These are phyloP conservation scores for Trematocara marginatum DNA, from an alignment of 2,113 vertebrate genomes.

Conservation along the genomic window DNA sequence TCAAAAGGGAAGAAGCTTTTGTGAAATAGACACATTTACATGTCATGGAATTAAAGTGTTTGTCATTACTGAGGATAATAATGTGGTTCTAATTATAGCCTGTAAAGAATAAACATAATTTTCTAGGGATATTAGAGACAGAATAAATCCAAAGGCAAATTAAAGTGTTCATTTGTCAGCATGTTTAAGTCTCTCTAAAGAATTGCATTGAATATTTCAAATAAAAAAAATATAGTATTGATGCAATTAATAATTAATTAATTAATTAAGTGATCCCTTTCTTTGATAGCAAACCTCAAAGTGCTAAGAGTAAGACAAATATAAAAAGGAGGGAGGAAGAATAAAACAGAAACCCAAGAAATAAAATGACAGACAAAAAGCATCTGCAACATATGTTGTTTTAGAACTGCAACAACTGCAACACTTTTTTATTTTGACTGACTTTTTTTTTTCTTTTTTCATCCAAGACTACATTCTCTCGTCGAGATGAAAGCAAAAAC, in stretches of 20 bases:
- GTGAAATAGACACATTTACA: neutral
- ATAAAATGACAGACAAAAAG: neutral
- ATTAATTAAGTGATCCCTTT: neutral
- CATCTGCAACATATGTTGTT: neutral
- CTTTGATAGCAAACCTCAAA: constrained; percentile 4
- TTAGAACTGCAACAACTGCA: neutral
- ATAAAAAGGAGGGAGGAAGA: neutral
- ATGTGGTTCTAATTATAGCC: constrained; percentile 4
- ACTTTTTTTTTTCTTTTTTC: neutral
- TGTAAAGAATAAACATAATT: constrained; percentile 16
- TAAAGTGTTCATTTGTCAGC: constrained; percentile 1
- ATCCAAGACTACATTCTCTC: neutral
- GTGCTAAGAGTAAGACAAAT: neutral
- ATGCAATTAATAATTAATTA: neutral
- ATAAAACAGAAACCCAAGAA: neutral
- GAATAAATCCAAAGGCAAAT: constrained; percentile 1
- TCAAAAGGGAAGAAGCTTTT: neutral
- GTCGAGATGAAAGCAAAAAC: neutral
- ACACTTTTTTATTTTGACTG: neutral
- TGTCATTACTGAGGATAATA: neutral
- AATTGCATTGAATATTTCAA: neutral
- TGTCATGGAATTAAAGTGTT: neutral
- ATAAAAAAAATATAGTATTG: neutral
- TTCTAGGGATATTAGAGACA: neutral
- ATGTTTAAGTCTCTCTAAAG: neutral